Evolutionary conservation across 2,888 invertebrate genomes (phyloP).

Genomic region (Drosophila antonietae): DNA sequence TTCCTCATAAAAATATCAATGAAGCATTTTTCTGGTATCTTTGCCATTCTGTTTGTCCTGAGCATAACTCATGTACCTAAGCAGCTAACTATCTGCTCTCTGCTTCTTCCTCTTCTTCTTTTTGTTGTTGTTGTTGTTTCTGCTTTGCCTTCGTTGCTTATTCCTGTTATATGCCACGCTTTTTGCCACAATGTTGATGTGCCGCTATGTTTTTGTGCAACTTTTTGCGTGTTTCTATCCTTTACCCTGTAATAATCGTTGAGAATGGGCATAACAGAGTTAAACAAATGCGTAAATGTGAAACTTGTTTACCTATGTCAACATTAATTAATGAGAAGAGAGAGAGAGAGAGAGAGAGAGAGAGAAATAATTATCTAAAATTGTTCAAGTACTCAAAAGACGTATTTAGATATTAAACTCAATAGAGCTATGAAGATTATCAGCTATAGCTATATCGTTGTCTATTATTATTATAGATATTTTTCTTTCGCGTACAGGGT

Average conservation of each 20-base stretch:
- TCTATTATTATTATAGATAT: too few species aligned
- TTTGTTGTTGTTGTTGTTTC: constrained; percentile 12
- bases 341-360: too few species aligned
- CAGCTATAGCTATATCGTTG: too few species aligned
- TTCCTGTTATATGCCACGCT: constrained; percentile 18
- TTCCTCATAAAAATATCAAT: constrained; percentile 75
- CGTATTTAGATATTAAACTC: too few species aligned
- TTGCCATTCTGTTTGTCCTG: constrained; percentile 33
- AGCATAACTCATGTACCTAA: constrained; percentile 47
- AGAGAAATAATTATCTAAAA: too few species aligned
- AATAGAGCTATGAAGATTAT: too few species aligned
- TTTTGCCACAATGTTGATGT: constrained; percentile 32
- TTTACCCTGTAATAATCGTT: neutral
- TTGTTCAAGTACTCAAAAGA: too few species aligned
- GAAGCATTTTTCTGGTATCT: constrained; percentile 55
- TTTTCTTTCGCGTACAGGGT: neutral
- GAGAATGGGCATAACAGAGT: neutral
- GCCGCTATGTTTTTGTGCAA: constrained; percentile 28
- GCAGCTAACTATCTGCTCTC: constrained; percentile 36
- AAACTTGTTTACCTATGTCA: neutral
- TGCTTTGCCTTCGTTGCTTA: neutral
- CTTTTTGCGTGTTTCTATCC: constrained; percentile 8
- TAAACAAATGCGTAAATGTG: neutral
- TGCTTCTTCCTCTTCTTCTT: constrained; percentile 8
- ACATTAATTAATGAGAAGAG: too few species aligned